Evolutionary conservation across 2,888 invertebrate genomes (phyloP).

Genomic region (Exocentrus adspersus): DNA sequence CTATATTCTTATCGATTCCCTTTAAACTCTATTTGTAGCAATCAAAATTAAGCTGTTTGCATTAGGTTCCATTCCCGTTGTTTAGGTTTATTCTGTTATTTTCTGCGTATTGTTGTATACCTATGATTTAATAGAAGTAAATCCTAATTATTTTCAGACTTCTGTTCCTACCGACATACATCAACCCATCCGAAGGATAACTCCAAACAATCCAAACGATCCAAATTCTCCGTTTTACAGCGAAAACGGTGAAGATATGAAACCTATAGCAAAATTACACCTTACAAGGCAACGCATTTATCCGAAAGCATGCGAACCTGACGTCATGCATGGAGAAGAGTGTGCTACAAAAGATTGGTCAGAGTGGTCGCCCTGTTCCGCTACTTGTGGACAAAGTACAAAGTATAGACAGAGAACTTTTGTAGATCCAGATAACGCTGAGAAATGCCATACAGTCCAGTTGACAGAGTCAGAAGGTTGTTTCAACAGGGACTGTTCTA

Average conservation of each 20-base stretch:
- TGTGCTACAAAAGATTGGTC: constrained; percentile 43
- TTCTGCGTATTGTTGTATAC: too few species aligned
- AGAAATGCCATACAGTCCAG: neutral
- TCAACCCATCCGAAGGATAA: constrained; percentile 83
- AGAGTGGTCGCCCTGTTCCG: constrained; percentile 62
- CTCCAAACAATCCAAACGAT: constrained; percentile 85
- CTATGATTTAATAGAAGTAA: too few species aligned
- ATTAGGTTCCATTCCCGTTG: too few species aligned
- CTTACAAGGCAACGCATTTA: constrained; percentile 81
- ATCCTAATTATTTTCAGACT: constrained; percentile 69
- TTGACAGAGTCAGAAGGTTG: neutral
- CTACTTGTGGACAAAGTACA: constrained; percentile 61
- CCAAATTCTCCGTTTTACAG: constrained; percentile 90
- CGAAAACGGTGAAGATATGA: constrained; percentile 77
- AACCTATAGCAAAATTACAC: constrained; percentile 85
- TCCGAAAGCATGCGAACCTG: constrained; percentile 75
- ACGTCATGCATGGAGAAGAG: constrained; percentile 2
- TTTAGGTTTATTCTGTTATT: too few species aligned
- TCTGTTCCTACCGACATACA: constrained; percentile 85
- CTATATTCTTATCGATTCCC: too few species aligned
- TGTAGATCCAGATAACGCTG: constrained; percentile 13
- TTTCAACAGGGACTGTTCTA: neutral
- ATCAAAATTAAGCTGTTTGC: too few species aligned
- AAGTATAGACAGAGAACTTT: constrained; percentile 53
- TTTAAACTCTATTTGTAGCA: too few species aligned